A percentile compares a stretch with the other conserved stretches of the same genome.
phyloP scores from a whole-genome alignment of 2,797 vertebrate species.

The Natrix natrix region DNA sequence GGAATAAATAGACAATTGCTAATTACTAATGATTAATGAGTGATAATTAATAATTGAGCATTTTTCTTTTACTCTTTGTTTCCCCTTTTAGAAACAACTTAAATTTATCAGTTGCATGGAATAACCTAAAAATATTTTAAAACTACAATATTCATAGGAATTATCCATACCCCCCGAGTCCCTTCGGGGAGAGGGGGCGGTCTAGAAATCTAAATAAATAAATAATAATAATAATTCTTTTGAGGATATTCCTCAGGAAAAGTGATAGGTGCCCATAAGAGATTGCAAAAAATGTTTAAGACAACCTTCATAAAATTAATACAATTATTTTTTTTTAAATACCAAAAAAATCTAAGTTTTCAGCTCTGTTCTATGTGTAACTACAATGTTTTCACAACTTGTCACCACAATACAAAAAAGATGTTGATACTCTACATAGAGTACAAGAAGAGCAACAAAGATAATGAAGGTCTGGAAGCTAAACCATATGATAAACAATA shows the following conservation, averaged over 20 bases:
- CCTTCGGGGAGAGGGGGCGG: too few relatives aligned
- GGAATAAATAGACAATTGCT: neutral
- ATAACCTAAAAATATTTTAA: neutral
- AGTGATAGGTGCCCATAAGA: neutral
- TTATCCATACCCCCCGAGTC: too few relatives aligned
- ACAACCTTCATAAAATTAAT: neutral
- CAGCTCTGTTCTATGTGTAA: neutral
- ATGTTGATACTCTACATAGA: neutral
- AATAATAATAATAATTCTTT: too few relatives aligned
- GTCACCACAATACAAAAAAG: neutral
- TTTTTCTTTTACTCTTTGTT: neutral
- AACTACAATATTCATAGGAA: neutral
- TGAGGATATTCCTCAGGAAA: neutral
- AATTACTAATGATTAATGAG: neutral
- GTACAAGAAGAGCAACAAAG: neutral
- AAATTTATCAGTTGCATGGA: neutral
- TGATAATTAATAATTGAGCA: neutral
- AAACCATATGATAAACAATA: neutral
- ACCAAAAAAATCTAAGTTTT: neutral
- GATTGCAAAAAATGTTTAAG: neutral
- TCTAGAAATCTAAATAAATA: too few relatives aligned
- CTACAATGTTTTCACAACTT: neutral
- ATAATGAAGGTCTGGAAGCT: neutral
- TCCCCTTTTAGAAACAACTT: neutral
- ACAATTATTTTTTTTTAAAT: neutral